phyloP scores from a whole-genome alignment of 2,797 vertebrate genomes.

The Amblyraja radiata region DNA sequence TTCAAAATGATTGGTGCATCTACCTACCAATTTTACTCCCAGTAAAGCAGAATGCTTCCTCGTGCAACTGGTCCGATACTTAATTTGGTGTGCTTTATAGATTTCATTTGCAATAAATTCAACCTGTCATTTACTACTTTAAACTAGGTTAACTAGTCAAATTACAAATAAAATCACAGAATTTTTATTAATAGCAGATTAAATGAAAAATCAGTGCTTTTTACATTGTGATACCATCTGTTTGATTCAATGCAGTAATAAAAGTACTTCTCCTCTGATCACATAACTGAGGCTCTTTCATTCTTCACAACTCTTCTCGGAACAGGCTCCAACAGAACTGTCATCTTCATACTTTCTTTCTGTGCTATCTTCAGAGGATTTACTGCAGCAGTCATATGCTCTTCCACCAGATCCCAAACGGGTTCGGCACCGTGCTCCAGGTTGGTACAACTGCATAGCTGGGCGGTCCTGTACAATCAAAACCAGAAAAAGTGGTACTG shows the following conservation, averaged over 20 bases:
- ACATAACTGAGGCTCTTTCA: conserved; percentile 46
- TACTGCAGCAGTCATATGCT: conserved; percentile 62
- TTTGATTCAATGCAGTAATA: neutral
- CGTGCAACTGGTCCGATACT: neutral
- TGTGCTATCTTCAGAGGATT: conserved; percentile 57
- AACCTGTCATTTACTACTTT: neutral
- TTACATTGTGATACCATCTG: neutral
- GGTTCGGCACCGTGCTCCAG: conserved; percentile 74
- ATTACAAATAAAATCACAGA: neutral
- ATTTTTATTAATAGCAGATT: conserved; percentile 7
- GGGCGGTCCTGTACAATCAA: conserved; percentile 72
- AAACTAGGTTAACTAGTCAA: neutral
- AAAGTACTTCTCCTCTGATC: conserved; percentile 5
- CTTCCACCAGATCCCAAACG: conserved; percentile 67
- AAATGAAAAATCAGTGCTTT: neutral
- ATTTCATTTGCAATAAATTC: conserved; percentile 5
- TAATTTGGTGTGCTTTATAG: neutral
- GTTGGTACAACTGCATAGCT: conserved; percentile 88
- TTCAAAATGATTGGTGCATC: neutral
- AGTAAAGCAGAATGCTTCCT: neutral
- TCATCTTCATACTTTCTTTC: conserved; percentile 67
- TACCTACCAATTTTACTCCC: neutral
- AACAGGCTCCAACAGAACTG: conserved; percentile 54
- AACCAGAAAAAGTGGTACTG: conserved; percentile 47
- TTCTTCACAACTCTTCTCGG: conserved; percentile 69